phyloP scores from a whole-genome alignment of 2,113 vertebrate species.

The Corythaeola cristata region DNA sequence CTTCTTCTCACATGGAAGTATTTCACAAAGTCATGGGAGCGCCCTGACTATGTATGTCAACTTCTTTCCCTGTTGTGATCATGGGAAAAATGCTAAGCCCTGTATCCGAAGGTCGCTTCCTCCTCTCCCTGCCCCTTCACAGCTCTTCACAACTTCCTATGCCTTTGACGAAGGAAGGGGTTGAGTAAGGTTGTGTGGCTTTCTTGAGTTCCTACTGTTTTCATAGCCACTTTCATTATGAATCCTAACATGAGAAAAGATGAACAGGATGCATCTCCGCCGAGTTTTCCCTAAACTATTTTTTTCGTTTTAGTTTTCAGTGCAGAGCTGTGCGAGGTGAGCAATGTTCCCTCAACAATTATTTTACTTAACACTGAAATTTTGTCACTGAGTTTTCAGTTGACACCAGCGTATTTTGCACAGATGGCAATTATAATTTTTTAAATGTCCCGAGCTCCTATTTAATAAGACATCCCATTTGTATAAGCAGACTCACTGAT shows the following conservation, averaged over 20 bases:
- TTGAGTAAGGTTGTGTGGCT: neutral
- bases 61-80: neutral
- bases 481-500: neutral
- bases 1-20: neutral
- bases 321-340: neutral
- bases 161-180: neutral
- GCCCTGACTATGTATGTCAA: fast-evolving
- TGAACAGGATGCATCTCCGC: neutral
- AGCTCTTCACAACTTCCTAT: neutral
- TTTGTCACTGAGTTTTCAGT: neutral
- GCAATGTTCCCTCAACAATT: no score
- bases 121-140: neutral
- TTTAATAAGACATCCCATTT: neutral
- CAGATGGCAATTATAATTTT: neutral
- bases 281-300: fast-evolving
- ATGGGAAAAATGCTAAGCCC: neutral
- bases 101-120: neutral
- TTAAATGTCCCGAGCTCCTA: neutral
- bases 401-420: neutral
- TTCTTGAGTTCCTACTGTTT: neutral
- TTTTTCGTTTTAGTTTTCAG: neutral
- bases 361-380: neutral
- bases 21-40: neutral
- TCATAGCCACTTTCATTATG: neutral
- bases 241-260: neutral